A percentile compares a stretch with the other conserved stretches of the same genome.
Evolutionary conservation across 2,888 invertebrate genomes (phyloP).

Genomic region (Macrosiphum euphorbiae): DNA sequence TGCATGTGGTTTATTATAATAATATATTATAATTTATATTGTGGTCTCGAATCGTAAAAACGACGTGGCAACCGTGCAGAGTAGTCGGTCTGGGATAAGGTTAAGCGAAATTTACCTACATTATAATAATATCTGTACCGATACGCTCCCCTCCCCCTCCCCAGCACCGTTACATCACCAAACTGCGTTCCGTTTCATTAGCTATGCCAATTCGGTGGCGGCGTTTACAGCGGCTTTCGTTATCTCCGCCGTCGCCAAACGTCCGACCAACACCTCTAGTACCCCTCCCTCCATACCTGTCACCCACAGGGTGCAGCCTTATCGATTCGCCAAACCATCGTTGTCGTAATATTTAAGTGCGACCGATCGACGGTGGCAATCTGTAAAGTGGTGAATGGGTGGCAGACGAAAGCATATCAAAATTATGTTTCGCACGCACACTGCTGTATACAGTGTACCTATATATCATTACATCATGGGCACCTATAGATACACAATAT

Average conservation of each 20-base stretch:
- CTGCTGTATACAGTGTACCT: not conserved
- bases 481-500: no score
- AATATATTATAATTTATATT: not conserved
- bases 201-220: conserved; percentile 11
- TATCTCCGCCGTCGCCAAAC: not conserved
- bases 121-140: not conserved
- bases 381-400: not conserved
- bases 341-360: conserved; percentile 15
- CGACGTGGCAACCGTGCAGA: not conserved
- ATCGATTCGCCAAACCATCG: conserved; percentile 36
- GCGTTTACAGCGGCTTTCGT: conserved; percentile 20
- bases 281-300: not conserved
- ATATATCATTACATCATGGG: not conserved
- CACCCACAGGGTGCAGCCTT: not conserved
- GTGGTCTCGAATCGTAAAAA: not conserved
- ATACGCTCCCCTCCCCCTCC: not conserved
- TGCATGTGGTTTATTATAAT: not conserved
- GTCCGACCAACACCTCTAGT: not conserved
- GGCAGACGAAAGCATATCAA: conserved; percentile 21
- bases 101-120: not conserved
- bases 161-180: not conserved
- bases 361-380: conserved; percentile 27
- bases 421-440: not conserved
- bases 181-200: conserved; percentile 54
- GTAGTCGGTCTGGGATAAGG: not conserved